Conservation (phyloP, 2,888 invertebrate genomes). For the Cryptus viduatorius region DNA sequence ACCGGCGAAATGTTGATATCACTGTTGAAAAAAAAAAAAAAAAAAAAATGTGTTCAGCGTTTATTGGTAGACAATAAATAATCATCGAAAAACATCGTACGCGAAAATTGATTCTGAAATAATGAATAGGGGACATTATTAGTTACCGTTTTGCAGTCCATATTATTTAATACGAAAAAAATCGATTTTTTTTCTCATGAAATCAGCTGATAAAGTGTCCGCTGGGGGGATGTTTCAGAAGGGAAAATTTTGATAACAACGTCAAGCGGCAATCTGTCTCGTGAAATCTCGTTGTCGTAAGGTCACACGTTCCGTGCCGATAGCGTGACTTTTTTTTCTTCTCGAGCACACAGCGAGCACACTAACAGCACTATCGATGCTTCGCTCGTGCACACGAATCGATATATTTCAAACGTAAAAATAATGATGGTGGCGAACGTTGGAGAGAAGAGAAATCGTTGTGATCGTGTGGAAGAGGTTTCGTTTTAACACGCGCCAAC, state of each 20-base stretch:
- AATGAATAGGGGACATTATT: too few species aligned
- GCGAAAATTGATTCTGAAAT: too few species aligned
- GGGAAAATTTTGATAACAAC: conserved; percentile 11
- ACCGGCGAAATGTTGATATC: neutral
- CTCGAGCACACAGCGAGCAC: too few species aligned
- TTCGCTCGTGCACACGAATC: too few species aligned
- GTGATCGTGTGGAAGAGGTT: conserved; percentile 47
- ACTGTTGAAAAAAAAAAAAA: neutral
- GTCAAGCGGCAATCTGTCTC: conserved; percentile 29
- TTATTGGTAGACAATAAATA: too few species aligned
- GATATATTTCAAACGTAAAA: conserved; percentile 16
- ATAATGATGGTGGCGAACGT: conserved; percentile 25
- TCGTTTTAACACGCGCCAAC: conserved; percentile 10
- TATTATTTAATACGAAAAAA: too few species aligned
- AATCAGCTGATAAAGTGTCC: too few species aligned
- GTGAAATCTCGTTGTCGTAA: conserved; percentile 33
- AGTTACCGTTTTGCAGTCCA: too few species aligned
- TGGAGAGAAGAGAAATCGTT: conserved; percentile 30
- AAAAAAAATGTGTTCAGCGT: neutral
- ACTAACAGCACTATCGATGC: too few species aligned
- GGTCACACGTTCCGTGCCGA: neutral
- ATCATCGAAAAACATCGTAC: too few species aligned
- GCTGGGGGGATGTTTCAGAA: too few species aligned
- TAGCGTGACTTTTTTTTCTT: conserved; percentile 24
- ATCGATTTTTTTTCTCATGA: too few species aligned